Evolutionary conservation across 2,888 invertebrate genomes (phyloP).

Genomic region (Drosophila mercatorum): DNA sequence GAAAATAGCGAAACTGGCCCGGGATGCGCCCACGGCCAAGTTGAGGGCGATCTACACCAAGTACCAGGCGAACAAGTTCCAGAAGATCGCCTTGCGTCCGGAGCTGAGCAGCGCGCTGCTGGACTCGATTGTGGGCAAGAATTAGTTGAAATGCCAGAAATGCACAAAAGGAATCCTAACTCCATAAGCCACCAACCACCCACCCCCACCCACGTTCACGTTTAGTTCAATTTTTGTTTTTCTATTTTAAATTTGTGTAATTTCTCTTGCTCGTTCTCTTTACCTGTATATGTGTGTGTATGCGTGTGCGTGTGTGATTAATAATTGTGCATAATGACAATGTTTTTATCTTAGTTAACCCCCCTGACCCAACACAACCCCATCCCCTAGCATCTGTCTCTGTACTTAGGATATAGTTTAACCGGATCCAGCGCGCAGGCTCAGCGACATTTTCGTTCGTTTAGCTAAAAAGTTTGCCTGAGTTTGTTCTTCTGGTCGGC

Average conservation of each 20-base stretch:
- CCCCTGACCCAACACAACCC: neutral
- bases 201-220: conserved; percentile 6
- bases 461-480: conserved; percentile 13
- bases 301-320: conserved; percentile 35
- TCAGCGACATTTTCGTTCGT: conserved; percentile 14
- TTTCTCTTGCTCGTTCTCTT: conserved; percentile 46
- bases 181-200: conserved; percentile 7
- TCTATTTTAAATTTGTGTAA: conserved; percentile 68
- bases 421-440: conserved; percentile 8
- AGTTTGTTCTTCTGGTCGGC: conserved; percentile 18
- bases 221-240: conserved; percentile 75
- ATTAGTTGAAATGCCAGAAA: conserved; percentile 29
- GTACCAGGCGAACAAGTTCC: conserved; percentile 87
- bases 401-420: neutral
- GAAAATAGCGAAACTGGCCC: conserved; percentile 89
- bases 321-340: conserved; percentile 30
- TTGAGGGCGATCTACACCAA: conserved; percentile 89
- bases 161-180: neutral
- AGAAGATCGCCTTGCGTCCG: conserved; percentile 88
- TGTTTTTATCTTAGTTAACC: conserved; percentile 8
- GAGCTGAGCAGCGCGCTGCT: conserved; percentile 85
- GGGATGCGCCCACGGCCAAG: conserved; percentile 89
- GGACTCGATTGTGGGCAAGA: conserved; percentile 76
- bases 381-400: neutral
- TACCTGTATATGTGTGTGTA: neutral